These are phyloP conservation scores for Patella ulyssiponensis DNA, from an alignment of 2,888 invertebrate species.

Conservation along the genomic window DNA sequence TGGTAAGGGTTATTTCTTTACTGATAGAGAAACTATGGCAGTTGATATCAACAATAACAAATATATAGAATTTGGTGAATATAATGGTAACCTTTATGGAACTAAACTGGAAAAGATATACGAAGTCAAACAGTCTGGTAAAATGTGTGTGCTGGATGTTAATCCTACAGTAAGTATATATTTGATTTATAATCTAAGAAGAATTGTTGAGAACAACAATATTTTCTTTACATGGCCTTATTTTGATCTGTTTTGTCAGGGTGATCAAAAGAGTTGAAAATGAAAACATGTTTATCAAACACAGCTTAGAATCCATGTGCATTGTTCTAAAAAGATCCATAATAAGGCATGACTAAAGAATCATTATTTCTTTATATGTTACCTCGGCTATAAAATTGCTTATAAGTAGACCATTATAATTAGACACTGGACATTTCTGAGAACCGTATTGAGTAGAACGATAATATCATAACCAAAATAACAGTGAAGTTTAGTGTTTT, in stretches of 20 bases:
- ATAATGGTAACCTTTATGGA: conserved; percentile 96
- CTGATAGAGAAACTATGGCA: conserved; percentile 94
- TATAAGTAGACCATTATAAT: too few relatives aligned
- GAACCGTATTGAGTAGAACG: neutral
- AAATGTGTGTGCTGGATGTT: conserved; percentile 96
- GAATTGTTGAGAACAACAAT: too few relatives aligned
- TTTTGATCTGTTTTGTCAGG: too few relatives aligned
- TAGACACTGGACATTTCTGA: neutral
- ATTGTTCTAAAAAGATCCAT: too few relatives aligned
- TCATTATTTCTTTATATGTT: too few relatives aligned
- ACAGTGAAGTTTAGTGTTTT: neutral
- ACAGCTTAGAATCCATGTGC: too few relatives aligned
- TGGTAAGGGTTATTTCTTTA: conserved; percentile 98
- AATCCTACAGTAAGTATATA: conserved; percentile 79
- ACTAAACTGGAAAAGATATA: conserved; percentile 95
- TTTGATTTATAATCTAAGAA: neutral
- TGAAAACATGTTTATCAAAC: too few relatives aligned
- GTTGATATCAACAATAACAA: conserved; percentile 92
- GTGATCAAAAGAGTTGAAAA: too few relatives aligned
- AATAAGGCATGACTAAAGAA: too few relatives aligned
- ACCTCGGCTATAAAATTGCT: too few relatives aligned
- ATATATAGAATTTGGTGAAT: conserved; percentile 98
- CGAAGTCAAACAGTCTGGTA: conserved; percentile 93
- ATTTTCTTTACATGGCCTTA: too few relatives aligned
- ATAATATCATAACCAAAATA: neutral